Percentiles rank a stretch among this genome's conserved stretches.
phyloP scores from a whole-genome alignment of 1,140 invertebrate genomes.

The Drosophila willistoni region DNA sequence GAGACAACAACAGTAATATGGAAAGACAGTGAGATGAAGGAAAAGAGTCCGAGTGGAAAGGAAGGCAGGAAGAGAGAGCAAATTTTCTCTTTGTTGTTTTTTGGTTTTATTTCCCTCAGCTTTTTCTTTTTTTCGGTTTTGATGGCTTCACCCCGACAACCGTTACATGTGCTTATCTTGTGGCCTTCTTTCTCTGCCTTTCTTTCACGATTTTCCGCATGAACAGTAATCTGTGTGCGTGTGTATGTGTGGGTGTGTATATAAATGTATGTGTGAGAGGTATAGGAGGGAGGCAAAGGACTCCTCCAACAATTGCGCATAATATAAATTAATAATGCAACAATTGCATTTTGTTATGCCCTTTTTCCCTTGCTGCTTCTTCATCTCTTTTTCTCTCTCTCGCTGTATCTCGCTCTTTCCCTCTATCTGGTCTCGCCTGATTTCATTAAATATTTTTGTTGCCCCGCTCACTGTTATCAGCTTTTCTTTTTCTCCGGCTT shows the following conservation, averaged over 20 bases:
- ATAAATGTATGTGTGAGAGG: background rate
- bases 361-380: background rate
- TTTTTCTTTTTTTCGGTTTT: slow-evolving; percentile 25
- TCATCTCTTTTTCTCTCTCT: background rate
- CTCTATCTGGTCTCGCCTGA: slow-evolving; percentile 39
- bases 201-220: slow-evolving; percentile 67
- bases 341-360: slow-evolving; percentile 78
- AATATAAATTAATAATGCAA: slow-evolving; percentile 82
- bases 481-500: slow-evolving; percentile 11
- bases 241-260: slow-evolving; percentile 15
- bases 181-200: slow-evolving; percentile 47
- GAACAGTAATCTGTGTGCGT: slow-evolving; percentile 40
- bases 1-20: slow-evolving; percentile 26
- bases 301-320: slow-evolving; percentile 73
- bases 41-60: background rate
- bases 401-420: slow-evolving; percentile 13
- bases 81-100: slow-evolving; percentile 33
- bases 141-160: slow-evolving; percentile 58
- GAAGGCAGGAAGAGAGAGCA: slow-evolving; percentile 38
- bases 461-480: slow-evolving; percentile 54
- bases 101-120: slow-evolving; percentile 25
- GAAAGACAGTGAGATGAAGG: slow-evolving; percentile 6
- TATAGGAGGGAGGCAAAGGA: background rate
- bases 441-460: slow-evolving; percentile 81
- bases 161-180: slow-evolving; percentile 68